phyloP scores from a whole-genome alignment of 2,113 vertebrate species.

The Quiscalus mexicanus region DNA sequence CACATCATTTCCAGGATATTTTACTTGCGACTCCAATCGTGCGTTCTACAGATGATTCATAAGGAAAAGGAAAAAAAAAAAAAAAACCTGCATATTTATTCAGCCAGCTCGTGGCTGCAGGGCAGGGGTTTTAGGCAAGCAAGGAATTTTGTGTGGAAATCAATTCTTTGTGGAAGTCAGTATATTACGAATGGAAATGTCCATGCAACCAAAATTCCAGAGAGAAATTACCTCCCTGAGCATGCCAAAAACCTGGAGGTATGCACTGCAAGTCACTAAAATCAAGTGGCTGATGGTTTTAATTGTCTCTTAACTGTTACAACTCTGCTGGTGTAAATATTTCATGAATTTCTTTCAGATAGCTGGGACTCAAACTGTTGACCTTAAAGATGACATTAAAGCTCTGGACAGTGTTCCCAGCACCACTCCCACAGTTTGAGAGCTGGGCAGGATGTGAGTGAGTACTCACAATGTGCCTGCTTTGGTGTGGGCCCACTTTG shows the following conservation, averaged over 20 bases:
- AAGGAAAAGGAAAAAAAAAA: background rate
- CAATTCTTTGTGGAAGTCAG: constrained; percentile 80
- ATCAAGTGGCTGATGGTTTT: constrained; percentile 67
- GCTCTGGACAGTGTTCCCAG: background rate
- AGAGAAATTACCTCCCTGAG: constrained; percentile 76
- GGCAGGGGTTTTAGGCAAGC: constrained; percentile 78
- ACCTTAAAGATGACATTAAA: background rate
- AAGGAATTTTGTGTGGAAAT: constrained; percentile 83
- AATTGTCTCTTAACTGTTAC: constrained; percentile 62
- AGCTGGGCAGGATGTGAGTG: background rate
- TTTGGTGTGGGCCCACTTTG: fast-evolving
- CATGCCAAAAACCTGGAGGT: constrained; percentile 66
- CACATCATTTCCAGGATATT: constrained; percentile 46
- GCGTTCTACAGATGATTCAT: constrained; percentile 60
- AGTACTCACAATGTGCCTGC: fast-evolving
- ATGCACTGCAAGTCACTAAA: constrained; percentile 55
- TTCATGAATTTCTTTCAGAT: background rate
- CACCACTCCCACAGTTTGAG: background rate
- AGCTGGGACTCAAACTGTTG: background rate
- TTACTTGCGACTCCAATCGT: constrained; percentile 49
- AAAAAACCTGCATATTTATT: constrained; percentile 65
- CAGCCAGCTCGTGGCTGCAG: constrained; percentile 56
- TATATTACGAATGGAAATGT: constrained; percentile 68
- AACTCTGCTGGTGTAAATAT: constrained; percentile 33
- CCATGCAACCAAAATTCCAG: constrained; percentile 77